These are phyloP conservation scores for Pachliopta kotzebuea DNA, from an alignment of 2,888 invertebrate genomes.

Conservation along the genomic window DNA sequence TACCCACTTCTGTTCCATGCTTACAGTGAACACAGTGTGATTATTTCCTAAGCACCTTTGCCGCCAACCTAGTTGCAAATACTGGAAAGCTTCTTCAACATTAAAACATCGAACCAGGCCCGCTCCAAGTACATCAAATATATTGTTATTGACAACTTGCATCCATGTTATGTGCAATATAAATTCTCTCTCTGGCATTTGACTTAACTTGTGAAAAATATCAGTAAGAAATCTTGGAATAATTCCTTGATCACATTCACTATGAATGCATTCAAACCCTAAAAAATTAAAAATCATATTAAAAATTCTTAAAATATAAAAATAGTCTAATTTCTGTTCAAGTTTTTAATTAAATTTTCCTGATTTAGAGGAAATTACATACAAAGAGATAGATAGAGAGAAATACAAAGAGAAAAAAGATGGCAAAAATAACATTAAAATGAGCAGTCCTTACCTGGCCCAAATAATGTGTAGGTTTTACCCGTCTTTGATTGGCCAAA, in stretches of 20 bases:
- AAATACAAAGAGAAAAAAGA: no score
- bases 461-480: conserved; percentile 87
- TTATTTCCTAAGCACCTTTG: conserved; percentile 78
- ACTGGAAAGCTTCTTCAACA: conserved; percentile 87
- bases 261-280: conserved; percentile 78
- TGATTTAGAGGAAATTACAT: no score
- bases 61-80: conserved; percentile 84
- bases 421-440: no score
- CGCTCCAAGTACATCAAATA: conserved; percentile 80
- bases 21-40: conserved; percentile 86
- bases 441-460: conserved; percentile 77
- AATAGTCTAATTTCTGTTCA: neutral
- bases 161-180: conserved; percentile 86
- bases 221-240: conserved; percentile 86
- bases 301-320: conserved; percentile 8
- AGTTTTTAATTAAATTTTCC: neutral
- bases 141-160: conserved; percentile 85
- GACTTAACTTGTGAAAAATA: conserved; percentile 83
- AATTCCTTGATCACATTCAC: conserved; percentile 86
- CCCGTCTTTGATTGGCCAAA: conserved; percentile 85
- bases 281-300: conserved; percentile 37
- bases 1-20: conserved; percentile 87
- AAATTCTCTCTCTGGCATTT: conserved; percentile 83
- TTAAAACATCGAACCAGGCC: conserved; percentile 79
- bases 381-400: no score